Percentiles rank a stretch among this genome's conserved stretches.
Evolutionary conservation across 2,888 invertebrate genomes (phyloP).

Genomic region (Amaurobius ferox): DNA sequence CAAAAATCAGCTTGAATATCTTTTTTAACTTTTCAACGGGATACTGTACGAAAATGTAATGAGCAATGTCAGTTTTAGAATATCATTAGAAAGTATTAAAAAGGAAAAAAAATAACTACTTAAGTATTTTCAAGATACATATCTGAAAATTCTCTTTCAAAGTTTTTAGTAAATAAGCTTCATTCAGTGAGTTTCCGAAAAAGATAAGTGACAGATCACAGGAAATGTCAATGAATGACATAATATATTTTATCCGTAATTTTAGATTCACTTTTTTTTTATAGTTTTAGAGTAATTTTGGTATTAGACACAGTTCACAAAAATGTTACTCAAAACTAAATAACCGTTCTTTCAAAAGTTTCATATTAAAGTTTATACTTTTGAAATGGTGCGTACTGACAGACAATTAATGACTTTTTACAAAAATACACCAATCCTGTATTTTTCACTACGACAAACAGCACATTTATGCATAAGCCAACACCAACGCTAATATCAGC

Average conservation of each 20-base stretch:
- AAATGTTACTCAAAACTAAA: not conserved
- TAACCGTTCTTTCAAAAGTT: not conserved
- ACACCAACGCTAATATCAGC: not conserved
- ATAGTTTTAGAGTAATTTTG: not conserved
- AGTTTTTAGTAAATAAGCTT: not conserved
- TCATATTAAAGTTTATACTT: not conserved
- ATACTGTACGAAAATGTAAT: not conserved
- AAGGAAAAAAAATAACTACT: not conserved
- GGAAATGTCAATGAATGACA: not conserved
- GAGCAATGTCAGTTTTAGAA: not conserved
- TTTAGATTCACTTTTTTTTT: not conserved
- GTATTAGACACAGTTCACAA: not conserved
- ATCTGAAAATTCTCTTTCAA: not conserved
- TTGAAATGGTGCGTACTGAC: not conserved
- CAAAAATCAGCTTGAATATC: not conserved
- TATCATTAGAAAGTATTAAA: too few species aligned
- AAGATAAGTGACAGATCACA: not conserved
- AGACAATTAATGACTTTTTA: not conserved
- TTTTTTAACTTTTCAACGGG: not conserved
- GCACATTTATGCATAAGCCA: not conserved
- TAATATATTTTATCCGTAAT: not conserved
- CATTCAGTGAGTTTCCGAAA: not conserved
- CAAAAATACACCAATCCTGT: not conserved
- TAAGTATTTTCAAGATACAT: not conserved
- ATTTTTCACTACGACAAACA: not conserved